These are phyloP conservation scores for Sesamia nonagrioides DNA, from an alignment of 1,140 invertebrate genomes.

Conservation along the genomic window DNA sequence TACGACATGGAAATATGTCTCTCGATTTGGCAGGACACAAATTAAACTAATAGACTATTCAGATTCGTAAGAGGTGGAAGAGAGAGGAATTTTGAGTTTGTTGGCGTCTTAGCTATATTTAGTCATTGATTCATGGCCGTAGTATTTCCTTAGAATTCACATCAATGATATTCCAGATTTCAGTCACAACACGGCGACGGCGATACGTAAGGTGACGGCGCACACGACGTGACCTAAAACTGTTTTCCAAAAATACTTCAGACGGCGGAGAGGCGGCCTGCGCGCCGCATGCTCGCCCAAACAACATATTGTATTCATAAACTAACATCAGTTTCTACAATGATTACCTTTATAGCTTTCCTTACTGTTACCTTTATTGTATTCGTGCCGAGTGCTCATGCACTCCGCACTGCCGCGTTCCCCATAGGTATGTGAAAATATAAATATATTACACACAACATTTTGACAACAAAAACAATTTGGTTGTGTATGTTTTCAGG, in stretches of 20 bases:
- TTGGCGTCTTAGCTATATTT: not conserved
- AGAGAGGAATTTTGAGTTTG: not conserved
- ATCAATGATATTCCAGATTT: not conserved
- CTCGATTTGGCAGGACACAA: not conserved
- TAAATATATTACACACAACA: slow-evolving; percentile 6
- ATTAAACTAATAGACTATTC: no score
- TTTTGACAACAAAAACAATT: slow-evolving; percentile 8
- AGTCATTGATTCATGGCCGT: not conserved
- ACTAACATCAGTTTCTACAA: slow-evolving; percentile 19
- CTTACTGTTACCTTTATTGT: not conserved
- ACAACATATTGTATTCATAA: slow-evolving; percentile 51
- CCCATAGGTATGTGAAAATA: slow-evolving; percentile 63
- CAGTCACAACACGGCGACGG: slow-evolving; percentile 7
- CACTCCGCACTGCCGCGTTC: slow-evolving; percentile 52
- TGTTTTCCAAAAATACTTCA: slow-evolving; percentile 85
- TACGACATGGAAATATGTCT: not conserved
- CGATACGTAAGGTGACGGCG: slow-evolving; percentile 64
- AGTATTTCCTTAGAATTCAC: slow-evolving; percentile 14
- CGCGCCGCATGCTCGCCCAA: slow-evolving; percentile 66
- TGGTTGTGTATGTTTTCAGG: slow-evolving; percentile 66
- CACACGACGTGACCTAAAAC: slow-evolving; percentile 79
- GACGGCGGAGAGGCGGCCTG: slow-evolving; percentile 69
- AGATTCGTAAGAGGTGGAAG: not conserved
- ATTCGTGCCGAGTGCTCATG: slow-evolving; percentile 8
- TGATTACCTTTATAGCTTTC: slow-evolving; percentile 37